Percentiles rank a stretch among this genome's conserved stretches.
Conservation (phyloP, 2,888 invertebrate genomes). For the Plemyria rubiginata region DNA sequence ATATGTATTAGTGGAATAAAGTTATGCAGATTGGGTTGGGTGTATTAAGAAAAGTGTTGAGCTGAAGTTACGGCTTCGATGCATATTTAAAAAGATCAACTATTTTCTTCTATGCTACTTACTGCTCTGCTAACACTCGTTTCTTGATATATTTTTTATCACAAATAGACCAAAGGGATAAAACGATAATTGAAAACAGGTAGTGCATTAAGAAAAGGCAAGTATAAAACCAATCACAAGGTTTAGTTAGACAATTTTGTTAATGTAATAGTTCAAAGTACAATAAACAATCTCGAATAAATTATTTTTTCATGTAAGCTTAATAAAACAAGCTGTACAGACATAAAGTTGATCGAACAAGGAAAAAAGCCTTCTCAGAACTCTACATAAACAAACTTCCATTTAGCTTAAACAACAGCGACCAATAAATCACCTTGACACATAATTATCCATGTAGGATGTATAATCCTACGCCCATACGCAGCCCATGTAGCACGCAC, state of each 20-base stretch:
- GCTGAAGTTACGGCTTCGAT: background rate
- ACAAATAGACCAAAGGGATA: too few relatives aligned
- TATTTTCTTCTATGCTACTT: too few relatives aligned
- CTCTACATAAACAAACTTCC: constrained; percentile 38
- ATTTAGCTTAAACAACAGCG: constrained; percentile 29
- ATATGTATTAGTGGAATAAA: constrained; percentile 14
- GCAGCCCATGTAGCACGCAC: constrained; percentile 17
- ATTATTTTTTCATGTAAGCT: background rate
- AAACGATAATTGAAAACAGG: too few relatives aligned
- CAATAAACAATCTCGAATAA: background rate
- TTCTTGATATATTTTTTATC: too few relatives aligned
- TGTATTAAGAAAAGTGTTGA: constrained; percentile 8
- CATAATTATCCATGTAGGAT: constrained; percentile 40
- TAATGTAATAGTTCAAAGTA: background rate
- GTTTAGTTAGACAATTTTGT: background rate
- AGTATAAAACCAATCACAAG: background rate
- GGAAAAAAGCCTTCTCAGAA: constrained; percentile 19
- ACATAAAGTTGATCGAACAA: background rate
- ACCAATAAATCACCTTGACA: constrained; percentile 43
- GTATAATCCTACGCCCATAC: constrained; percentile 36
- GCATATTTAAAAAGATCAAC: background rate
- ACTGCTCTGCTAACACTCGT: too few relatives aligned
- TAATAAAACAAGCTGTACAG: background rate
- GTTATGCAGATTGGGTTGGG: constrained; percentile 17
- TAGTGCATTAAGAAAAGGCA: too few relatives aligned